Conservation (phyloP, 2,797 vertebrate species). For the Sylvilagus floridanus region DNA sequence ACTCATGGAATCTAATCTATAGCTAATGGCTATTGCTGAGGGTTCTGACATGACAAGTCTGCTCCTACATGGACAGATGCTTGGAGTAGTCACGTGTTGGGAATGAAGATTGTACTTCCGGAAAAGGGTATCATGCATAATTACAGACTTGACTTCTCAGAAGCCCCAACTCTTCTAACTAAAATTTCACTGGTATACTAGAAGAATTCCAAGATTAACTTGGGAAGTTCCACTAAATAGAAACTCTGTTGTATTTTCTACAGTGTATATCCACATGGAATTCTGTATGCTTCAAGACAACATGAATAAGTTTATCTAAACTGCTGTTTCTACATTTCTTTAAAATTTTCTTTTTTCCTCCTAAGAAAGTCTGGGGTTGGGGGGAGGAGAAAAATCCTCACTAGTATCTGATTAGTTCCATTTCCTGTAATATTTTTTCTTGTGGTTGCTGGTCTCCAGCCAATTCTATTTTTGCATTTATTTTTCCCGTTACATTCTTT, state of each 20-base stretch:
- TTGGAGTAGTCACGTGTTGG: background rate
- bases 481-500: slow-evolving; percentile 42
- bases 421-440: slow-evolving; percentile 85
- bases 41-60: background rate
- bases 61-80: background rate
- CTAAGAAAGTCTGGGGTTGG: slow-evolving; percentile 68
- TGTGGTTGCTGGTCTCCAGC: slow-evolving; percentile 84
- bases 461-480: slow-evolving; percentile 86
- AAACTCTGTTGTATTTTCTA: background rate
- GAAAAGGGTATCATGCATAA: background rate
- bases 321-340: slow-evolving; percentile 34
- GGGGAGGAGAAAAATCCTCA: slow-evolving; percentile 58
- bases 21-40: background rate
- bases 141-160: background rate
- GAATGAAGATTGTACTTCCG: background rate
- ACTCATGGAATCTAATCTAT: background rate
- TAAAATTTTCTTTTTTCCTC: background rate
- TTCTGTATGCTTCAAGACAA: slow-evolving; percentile 1
- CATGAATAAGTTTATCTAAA: slow-evolving; percentile 44
- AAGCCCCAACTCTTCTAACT: background rate
- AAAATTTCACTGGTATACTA: background rate
- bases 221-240: slow-evolving; percentile 36
- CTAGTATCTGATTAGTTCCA: slow-evolving; percentile 79
- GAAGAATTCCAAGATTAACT: slow-evolving; percentile 42
- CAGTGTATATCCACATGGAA: background rate